A percentile compares a stretch with the other conserved stretches of the same genome.
phyloP scores from a whole-genome alignment of 2,888 invertebrate genomes.

The Sussaba pulchella region DNA sequence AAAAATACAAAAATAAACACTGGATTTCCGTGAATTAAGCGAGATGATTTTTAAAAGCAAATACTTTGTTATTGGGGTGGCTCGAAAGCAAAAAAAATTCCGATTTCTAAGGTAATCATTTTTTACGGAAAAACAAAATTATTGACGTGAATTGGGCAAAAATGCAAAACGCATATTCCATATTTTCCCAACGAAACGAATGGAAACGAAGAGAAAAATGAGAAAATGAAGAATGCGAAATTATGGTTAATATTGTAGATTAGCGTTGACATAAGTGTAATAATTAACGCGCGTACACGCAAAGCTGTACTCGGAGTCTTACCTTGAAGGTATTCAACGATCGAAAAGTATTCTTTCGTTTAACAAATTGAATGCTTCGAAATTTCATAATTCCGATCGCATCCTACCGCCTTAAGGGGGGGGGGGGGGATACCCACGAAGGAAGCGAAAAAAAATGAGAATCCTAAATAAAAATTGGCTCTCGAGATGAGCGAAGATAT shows the following conservation, averaged over 20 bases:
- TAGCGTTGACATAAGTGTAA: conserved; percentile 27
- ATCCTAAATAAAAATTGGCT: no score
- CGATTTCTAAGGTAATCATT: no score
- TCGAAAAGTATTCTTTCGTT: conserved; percentile 78
- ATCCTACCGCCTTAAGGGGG: conserved; percentile 56
- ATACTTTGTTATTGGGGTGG: no score
- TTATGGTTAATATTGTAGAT: conserved; percentile 15
- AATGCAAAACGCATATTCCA: conserved; percentile 40
- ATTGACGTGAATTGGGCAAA: no score
- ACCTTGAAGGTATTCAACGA: conserved; percentile 71
- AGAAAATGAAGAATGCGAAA: conserved; percentile 13
- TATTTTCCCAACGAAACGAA: conserved; percentile 31
- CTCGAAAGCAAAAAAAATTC: no score
- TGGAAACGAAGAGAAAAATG: conserved; percentile 7
- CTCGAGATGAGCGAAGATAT: no score
- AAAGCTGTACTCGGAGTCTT: conserved; percentile 56
- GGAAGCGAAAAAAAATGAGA: conserved; percentile 5
- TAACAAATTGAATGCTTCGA: conserved; percentile 70
- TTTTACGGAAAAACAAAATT: no score
- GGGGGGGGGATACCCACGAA: conserved; percentile 2
- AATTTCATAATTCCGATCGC: conserved; percentile 79
- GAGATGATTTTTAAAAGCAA: no score
- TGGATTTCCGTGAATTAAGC: not conserved
- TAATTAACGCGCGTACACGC: conserved; percentile 40
- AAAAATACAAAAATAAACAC: not conserved